A percentile compares a stretch with the other conserved stretches of the same genome.
These are phyloP conservation scores for Shargacucullia verbasci DNA, from an alignment of 2,888 invertebrate genomes.

Conservation along the genomic window DNA sequence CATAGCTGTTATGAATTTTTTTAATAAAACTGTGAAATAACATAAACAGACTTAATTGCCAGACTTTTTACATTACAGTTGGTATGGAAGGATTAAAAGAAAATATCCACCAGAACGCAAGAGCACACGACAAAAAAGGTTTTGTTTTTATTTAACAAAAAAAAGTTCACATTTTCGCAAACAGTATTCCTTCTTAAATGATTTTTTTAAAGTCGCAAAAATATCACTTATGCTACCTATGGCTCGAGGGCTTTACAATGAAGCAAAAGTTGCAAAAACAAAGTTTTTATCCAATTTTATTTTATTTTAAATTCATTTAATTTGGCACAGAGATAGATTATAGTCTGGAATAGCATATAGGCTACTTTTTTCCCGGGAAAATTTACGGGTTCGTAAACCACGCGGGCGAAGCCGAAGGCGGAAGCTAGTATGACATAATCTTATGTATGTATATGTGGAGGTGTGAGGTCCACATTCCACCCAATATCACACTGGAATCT, in stretches of 20 bases:
- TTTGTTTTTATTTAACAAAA: constrained; percentile 18
- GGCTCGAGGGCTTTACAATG: constrained; percentile 4
- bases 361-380: too few species aligned
- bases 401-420: too few species aligned
- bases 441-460: too few species aligned
- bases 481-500: constrained; percentile 1
- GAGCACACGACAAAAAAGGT: constrained; percentile 24
- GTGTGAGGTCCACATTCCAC: neutral
- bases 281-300: constrained; percentile 2
- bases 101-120: constrained; percentile 34
- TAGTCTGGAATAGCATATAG: too few species aligned
- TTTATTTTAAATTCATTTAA: neutral
- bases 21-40: neutral
- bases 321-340: too few species aligned
- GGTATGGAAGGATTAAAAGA: constrained; percentile 38
- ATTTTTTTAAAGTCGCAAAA: constrained; percentile 29
- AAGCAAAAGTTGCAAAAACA: constrained; percentile 15
- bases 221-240: constrained; percentile 24
- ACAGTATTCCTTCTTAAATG: constrained; percentile 21
- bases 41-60: neutral
- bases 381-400: too few species aligned
- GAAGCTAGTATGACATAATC: too few species aligned
- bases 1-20: too few species aligned
- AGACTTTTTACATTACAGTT: constrained; percentile 13
- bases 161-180: constrained; percentile 12